Base-by-base conservation (phyloP, 2,797 vertebrate genomes). In the Anguilla marmorata region DNA sequence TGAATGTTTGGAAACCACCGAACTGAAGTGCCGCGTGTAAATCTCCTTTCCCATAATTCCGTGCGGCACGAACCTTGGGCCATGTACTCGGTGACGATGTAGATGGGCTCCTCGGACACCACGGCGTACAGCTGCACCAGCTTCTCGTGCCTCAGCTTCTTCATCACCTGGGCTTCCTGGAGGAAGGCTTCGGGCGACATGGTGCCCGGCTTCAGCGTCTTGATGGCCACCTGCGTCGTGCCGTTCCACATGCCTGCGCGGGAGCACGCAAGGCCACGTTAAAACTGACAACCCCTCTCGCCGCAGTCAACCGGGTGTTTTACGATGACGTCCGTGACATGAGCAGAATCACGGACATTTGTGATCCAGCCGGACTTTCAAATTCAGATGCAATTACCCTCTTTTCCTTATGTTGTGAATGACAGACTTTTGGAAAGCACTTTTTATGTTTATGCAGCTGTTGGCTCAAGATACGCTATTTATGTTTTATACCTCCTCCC, bases 161-260 rank as follows among this genome's bases (percentile, higher is more conserved):
- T 99, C 98, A 99, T 99, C 89, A 99, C 98, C 93, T 99, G 98
- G 0, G 98, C 98, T 93, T 99, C 98, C 93, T 99, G 97, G 88
- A 99, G 96, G 91, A 99, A 99, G 48, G 98, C 98, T 91, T 99
- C 98, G 0, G 98, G 98, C 60, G 98, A 99, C 98, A 99, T 99
- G 56, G 98, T 99, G 89, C 98, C 98, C 0, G 98, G 97, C 90
- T 98, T 99, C 90, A 99, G 95, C 0, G 98, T 99, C 94, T 99
- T 99, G 90, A 99, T 98, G 2, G 98, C 98, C 86, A 99, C 98
- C 24, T 96, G 96, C 1, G 98, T 99, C 16, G 98, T 98, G 85
- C 98, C 98, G 0, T 99, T 99, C 98, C 98, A 99, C 0, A 97
- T 99, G 27, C 98, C 98, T 99, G 92, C 0, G 2, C 4, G 56